Evolutionary conservation across 2,113 vertebrate species (phyloP), one percentile per base, ranked within the genome.

Genomic region (Aspidoscelis tigris): DNA sequence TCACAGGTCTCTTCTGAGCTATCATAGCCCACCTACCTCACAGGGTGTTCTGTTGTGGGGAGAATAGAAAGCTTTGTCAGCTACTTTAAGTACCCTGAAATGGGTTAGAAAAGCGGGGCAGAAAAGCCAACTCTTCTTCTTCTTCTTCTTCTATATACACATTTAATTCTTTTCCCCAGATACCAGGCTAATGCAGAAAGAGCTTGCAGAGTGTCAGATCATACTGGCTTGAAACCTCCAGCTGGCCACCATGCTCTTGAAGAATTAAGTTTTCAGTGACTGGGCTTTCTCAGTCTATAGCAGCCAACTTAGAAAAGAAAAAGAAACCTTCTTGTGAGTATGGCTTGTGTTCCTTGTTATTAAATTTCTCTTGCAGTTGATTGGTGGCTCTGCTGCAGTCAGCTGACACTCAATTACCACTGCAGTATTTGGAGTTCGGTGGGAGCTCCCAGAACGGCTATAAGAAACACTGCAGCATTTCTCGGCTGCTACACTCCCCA

Each of bases 331-430:
- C 4, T 76, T 41, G n/a, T 26, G 64, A 55, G 24, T 69, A 44
- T 41, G 20, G n/a, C 33, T 61, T 53, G n/a, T 76, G 73, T 47
- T 72, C n/a, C 39, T 81, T 43, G 53, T 69, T 76, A 76, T 76
- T 83, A 76, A 76, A 76, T 64, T 18, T 24, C 20, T 43, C 20
- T 33, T 26, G n/a, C 73, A 16, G 21, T 68, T 83, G 82, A 83
- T 83, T 83, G 73, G 73, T 83, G 65, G 73, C 22, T 69, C n/a
- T 43, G 5, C 64, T 64, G 73, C 43, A 55, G 55, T 83, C 82
- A 76, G 26, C 44, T 83, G 82, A 76, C 81, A 76, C 81, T 73
- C 61, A 76, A 83, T 83, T 76, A 83, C 39, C 81, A 76, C 73
- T 68, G 72, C 73, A 68, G 81, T 4, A 20, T 39, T 53, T 76